Conservation (phyloP, 2,888 invertebrate species). For the Stenolophus ochropezus region DNA sequence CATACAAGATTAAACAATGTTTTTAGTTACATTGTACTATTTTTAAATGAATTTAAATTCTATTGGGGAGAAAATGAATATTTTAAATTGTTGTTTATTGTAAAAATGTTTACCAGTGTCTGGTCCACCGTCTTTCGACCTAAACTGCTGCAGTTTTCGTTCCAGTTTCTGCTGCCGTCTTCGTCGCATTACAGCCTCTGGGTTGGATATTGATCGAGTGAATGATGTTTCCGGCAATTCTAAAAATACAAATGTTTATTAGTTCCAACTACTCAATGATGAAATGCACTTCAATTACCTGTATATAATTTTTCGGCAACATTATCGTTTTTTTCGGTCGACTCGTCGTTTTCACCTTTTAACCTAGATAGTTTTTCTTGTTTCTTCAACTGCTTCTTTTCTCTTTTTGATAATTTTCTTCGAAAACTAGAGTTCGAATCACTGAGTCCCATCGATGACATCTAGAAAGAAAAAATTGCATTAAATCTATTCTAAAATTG, state of each 20-base stretch:
- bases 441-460: slow-evolving; percentile 80
- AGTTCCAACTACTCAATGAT: slow-evolving; percentile 20
- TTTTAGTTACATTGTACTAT: too few species aligned
- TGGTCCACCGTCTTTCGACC: slow-evolving; percentile 95
- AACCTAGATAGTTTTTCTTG: slow-evolving; percentile 90
- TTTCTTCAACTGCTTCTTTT: slow-evolving; percentile 98
- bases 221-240: slow-evolving; percentile 99
- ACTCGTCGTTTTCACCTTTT: slow-evolving; percentile 79
- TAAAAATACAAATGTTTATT: slow-evolving; percentile 68
- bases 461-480: slow-evolving; percentile 70
- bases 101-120: slow-evolving; percentile 80
- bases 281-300: slow-evolving; percentile 74
- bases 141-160: slow-evolving; percentile 95
- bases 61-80: neutral
- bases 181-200: slow-evolving; percentile 99
- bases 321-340: slow-evolving; percentile 82
- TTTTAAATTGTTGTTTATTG: neutral
- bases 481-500: neutral
- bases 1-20: too few species aligned
- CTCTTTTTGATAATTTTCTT: slow-evolving; percentile 95
- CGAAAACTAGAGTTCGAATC: slow-evolving; percentile 90
- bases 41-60: too few species aligned
- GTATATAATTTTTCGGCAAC: slow-evolving; percentile 95
- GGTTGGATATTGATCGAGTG: slow-evolving; percentile 99
- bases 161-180: slow-evolving; percentile 97